Conservation (phyloP, 2,888 invertebrate genomes). For the Drosophila maculinotata region DNA sequence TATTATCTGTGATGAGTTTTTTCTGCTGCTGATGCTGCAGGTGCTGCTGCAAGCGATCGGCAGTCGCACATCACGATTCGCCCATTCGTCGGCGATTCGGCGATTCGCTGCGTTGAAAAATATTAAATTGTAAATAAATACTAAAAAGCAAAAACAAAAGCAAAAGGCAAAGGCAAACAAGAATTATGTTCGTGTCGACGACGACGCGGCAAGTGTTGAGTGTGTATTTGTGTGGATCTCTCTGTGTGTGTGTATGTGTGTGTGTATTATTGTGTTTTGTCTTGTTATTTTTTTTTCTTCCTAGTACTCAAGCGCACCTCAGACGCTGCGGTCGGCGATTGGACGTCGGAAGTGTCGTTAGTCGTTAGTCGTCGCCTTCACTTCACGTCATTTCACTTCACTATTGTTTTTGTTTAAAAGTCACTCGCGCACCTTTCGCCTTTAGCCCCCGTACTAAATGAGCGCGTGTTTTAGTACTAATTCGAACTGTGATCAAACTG, state of each 20-base stretch:
- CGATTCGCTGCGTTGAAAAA: conserved; percentile 58
- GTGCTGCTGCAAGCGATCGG: conserved; percentile 34
- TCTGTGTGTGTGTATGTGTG: conserved; percentile 17
- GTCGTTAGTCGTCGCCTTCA: conserved; percentile 45
- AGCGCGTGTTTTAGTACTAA: conserved; percentile 45
- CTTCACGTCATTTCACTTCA: conserved; percentile 15
- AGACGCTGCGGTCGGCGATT: conserved; percentile 63
- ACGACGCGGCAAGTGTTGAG: conserved; percentile 20
- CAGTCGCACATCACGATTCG: conserved; percentile 38
- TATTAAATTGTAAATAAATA: conserved; percentile 72
- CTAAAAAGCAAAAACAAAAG: conserved; percentile 39
- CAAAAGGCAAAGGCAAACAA: conserved; percentile 39
- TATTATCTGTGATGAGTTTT: conserved; percentile 23
- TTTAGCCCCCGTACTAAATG: conserved; percentile 48
- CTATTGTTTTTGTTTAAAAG: conserved; percentile 4
- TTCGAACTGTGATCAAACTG: conserved; percentile 50
- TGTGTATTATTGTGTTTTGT: conserved; percentile 25
- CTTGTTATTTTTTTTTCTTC: conserved; percentile 16
- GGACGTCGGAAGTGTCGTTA: conserved; percentile 45
- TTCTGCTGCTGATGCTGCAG: conserved; percentile 4
- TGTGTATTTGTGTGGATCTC: no score
- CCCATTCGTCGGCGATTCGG: conserved; percentile 49
- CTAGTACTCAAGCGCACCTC: conserved; percentile 73
- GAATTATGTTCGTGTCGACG: conserved; percentile 66
- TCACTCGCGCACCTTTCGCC: conserved; percentile 40